Conservation (phyloP, 1,140 invertebrate genomes). For the Drosophila bifasciata region DNA sequence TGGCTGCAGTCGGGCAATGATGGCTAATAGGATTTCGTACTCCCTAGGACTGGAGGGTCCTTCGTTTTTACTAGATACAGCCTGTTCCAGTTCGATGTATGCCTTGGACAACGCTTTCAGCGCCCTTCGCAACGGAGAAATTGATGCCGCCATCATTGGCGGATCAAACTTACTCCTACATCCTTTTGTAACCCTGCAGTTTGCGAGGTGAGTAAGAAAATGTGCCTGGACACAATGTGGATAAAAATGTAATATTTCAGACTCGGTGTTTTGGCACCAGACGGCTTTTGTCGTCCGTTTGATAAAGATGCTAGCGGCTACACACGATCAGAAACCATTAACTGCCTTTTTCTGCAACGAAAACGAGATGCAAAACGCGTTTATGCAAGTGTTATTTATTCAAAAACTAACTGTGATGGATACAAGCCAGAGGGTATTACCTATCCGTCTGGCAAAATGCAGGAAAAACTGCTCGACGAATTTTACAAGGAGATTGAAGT, state of each 20-base stretch:
- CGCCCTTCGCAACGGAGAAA: conserved; percentile 90
- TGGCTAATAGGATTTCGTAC: conserved; percentile 95
- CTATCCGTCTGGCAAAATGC: conserved; percentile 93
- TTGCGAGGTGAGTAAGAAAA: conserved; percentile 86
- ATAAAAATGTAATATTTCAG: conserved; percentile 74
- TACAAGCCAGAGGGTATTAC: conserved; percentile 96
- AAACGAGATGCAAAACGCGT: conserved; percentile 90
- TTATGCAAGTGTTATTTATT: conserved; percentile 86
- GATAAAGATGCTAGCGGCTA: conserved; percentile 92
- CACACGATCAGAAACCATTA: conserved; percentile 90
- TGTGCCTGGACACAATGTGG: not conserved
- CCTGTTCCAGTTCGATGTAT: conserved; percentile 94
- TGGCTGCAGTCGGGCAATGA: conserved; percentile 94
- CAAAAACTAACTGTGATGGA: conserved; percentile 93
- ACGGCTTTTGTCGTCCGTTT: conserved; percentile 95
- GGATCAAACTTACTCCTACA: conserved; percentile 93
- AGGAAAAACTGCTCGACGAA: conserved; percentile 91
- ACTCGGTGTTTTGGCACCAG: conserved; percentile 92
- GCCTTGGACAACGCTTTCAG: conserved; percentile 93
- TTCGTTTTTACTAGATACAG: conserved; percentile 93
- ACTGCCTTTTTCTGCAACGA: conserved; percentile 92
- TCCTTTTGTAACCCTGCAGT: conserved; percentile 93
- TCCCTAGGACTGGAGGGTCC: conserved; percentile 89
- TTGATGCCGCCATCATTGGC: conserved; percentile 94
- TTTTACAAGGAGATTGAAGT: conserved; percentile 94